These are phyloP conservation scores for Phenganax stokvisi DNA, from an alignment of 92 coral and sea anemone species.

Conservation along the genomic window DNA sequence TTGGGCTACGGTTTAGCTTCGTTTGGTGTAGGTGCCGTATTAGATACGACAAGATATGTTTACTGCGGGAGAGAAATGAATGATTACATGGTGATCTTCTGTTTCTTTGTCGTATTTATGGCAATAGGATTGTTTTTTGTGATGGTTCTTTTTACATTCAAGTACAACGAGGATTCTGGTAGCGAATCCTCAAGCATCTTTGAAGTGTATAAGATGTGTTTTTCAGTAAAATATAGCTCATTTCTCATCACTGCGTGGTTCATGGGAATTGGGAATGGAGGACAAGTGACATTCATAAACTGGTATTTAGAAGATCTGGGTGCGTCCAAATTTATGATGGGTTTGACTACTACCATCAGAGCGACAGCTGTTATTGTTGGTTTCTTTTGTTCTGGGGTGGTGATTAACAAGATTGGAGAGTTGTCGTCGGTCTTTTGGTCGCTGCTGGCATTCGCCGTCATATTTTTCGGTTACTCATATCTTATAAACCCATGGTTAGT, in stretches of 20 bases:
- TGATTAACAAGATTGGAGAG: constrained; percentile 62
- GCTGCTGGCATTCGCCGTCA: constrained; percentile 53
- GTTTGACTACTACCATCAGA: constrained; percentile 61
- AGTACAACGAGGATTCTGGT: constrained; percentile 54
- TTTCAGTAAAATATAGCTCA: constrained; percentile 65
- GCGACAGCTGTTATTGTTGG: constrained; percentile 65
- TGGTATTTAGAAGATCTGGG: constrained; percentile 96
- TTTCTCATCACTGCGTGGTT: constrained; percentile 72
- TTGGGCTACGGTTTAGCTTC: constrained; percentile 87
- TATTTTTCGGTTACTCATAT: constrained; percentile 69
- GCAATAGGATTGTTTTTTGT: constrained; percentile 67
- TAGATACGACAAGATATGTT: constrained; percentile 67
- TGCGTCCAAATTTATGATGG: constrained; percentile 81
- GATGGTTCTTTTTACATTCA: constrained; percentile 61
- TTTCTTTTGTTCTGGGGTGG: constrained; percentile 60
- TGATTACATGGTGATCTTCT: constrained; percentile 74
- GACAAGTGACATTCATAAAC: constrained; percentile 75
- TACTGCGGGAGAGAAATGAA: constrained; percentile 84
- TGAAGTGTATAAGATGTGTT: constrained; percentile 57
- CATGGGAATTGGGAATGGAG: constrained; percentile 82
- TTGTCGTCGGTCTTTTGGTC: constrained; percentile 54
- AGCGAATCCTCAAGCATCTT: constrained; percentile 34
- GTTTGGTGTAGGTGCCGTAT: constrained; percentile 79
- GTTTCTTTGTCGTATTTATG: constrained; percentile 75
- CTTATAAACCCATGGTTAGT: constrained; percentile 79